These are phyloP conservation scores for Phoebastria nigripes DNA, from an alignment of 2,797 vertebrate genomes.

Conservation along the genomic window DNA sequence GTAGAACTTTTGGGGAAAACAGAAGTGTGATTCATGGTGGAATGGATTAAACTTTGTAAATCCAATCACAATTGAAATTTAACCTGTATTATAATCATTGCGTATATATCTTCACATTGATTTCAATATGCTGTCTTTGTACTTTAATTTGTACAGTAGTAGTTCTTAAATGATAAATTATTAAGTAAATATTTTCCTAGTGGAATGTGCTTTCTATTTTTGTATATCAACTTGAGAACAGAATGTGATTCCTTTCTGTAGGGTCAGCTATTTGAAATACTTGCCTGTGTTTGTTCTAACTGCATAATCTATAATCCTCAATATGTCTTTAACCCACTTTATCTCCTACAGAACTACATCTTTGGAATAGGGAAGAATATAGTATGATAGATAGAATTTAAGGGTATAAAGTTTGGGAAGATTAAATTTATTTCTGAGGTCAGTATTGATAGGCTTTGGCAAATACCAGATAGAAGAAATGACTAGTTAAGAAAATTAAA, in stretches of 20 bases:
- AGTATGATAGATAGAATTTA: background rate
- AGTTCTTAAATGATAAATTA: conserved; percentile 58
- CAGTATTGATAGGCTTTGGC: conserved; percentile 8
- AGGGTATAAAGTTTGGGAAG: background rate
- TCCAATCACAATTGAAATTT: background rate
- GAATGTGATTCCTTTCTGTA: conserved; percentile 49
- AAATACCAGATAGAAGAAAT: conserved; percentile 9
- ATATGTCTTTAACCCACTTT: conserved; percentile 54
- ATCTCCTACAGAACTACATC: conserved; percentile 5
- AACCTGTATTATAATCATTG: background rate
- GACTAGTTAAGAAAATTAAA: background rate
- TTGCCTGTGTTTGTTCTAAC: conserved; percentile 44
- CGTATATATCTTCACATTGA: background rate
- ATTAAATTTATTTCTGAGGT: background rate
- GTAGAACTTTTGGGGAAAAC: background rate
- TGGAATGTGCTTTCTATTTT: conserved; percentile 63
- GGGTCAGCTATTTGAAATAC: conserved; percentile 45
- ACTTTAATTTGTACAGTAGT: conserved; percentile 24
- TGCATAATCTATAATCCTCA: conserved; percentile 58
- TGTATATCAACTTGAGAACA: conserved; percentile 51
- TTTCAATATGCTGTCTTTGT: background rate
- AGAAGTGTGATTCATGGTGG: background rate
- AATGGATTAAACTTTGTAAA: background rate
- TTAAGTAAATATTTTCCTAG: conserved; percentile 55
- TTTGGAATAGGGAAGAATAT: background rate